A percentile compares a stretch with the other conserved stretches of the same genome.
Conservation (phyloP, 2,113 vertebrate genomes). For the Baryphthengus martii region DNA sequence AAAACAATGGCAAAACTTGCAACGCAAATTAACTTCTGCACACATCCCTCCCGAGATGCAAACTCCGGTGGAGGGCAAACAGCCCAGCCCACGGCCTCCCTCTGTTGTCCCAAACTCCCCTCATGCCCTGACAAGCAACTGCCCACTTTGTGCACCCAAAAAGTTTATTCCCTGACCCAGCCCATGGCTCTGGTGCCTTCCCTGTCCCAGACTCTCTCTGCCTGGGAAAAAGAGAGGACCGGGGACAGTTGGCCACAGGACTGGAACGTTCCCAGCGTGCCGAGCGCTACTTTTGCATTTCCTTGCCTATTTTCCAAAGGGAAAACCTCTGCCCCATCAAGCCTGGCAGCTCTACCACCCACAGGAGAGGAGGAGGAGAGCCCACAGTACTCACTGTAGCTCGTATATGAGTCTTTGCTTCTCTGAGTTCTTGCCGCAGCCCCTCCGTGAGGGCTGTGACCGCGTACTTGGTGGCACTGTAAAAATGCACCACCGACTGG, state of each 20-base stretch:
- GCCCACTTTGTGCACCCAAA: background rate
- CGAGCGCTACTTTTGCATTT: fast-evolving
- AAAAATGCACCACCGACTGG: constrained; percentile 85
- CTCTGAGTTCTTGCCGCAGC: constrained; percentile 88
- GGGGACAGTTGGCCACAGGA: background rate
- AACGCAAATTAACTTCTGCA: background rate
- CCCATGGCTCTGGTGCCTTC: background rate
- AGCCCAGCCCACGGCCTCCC: background rate
- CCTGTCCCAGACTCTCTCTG: background rate
- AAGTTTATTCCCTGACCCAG: background rate
- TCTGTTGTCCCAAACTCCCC: background rate
- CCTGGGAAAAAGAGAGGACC: background rate
- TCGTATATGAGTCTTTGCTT: constrained; percentile 90
- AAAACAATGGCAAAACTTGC: background rate
- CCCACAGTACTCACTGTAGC: constrained; percentile 81
- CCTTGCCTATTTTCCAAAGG: background rate
- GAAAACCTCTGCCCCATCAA: background rate
- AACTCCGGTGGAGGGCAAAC: background rate
- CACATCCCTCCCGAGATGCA: background rate
- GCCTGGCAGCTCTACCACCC: background rate
- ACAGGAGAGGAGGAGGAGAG: background rate
- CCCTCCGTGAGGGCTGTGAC: constrained; percentile 93
- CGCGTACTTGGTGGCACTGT: constrained; percentile 92
- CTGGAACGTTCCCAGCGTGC: background rate
- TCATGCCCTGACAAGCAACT: fast-evolving